Evolutionary conservation across 2,888 invertebrate genomes (phyloP), one percentile per base, ranked within the genome.

Genomic region (Mesochorus sp.): DNA sequence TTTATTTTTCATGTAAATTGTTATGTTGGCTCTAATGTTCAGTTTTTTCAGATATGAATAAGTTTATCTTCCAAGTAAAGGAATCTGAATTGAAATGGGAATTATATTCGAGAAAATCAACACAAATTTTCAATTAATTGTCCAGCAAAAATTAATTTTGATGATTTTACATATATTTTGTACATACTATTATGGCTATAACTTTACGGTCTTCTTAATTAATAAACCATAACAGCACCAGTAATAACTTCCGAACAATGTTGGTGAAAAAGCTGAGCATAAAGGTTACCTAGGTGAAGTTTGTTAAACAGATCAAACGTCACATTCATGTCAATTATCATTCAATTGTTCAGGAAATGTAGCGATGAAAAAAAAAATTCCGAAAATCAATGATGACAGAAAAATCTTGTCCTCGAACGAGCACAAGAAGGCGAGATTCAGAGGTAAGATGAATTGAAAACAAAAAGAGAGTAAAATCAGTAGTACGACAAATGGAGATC

Each of bases 281-380:
- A 37, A 8, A 14, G n/a, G 51, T 62, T 62, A 53, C 39, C 61
- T 21, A 53, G 62, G 24, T 26, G 12, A 1, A 1, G 51, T 72
- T 44, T 72, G 28, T 24, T 21, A 61, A 28, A 62, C 53, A 26
- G 34, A 19, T 17, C 42, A 3, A 10, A 12, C 49, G 51, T 51
- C 6, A 68, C 49, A 26, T 26, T 26, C 1, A 39, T 39, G 51
- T 71, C 70, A 10, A 12, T 47, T 59, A 31, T 26, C 49, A n/a
- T 34, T 44, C 24, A 24, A 59, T 61, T 19, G 5, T 26, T 28
- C 26, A 26, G 2, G 28, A 51, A 28, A 26, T 28, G 14, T 5
- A 6, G 21, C 4, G 21, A 49, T 6, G 12, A 64, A 49, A 21
- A 44, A 10, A 1, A 39, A 39, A 31, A 21, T 31, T 4, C 17